Conservation (phyloP, 64 coral and sea anemone species). For the Montipora sp. region DNA sequence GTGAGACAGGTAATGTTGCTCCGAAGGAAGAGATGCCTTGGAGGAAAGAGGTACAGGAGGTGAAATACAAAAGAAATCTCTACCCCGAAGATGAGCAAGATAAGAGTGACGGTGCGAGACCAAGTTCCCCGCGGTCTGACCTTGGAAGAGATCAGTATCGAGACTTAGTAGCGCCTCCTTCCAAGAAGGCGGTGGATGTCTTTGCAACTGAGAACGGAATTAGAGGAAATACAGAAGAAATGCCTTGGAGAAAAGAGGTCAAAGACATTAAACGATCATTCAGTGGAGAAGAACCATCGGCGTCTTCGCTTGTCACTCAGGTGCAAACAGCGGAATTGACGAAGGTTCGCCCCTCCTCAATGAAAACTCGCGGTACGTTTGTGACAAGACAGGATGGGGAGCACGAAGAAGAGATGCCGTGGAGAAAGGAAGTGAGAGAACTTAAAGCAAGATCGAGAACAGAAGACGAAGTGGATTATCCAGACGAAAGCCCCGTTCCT, state of each 20-base stretch:
- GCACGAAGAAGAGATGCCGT: conserved; percentile 34
- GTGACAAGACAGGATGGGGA: conserved; percentile 16
- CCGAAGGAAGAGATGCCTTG: conserved; percentile 31
- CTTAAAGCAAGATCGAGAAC: conserved; percentile 11
- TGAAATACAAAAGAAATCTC: conserved; percentile 3
- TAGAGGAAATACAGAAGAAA: not conserved
- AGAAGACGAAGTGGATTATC: conserved; percentile 21
- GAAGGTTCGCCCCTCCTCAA: conserved; percentile 2
- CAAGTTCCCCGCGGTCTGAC: conserved; percentile 33
- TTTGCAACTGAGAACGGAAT: not conserved
- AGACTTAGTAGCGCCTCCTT: conserved; percentile 19
- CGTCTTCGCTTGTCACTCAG: not conserved
- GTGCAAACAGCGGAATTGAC: not conserved
- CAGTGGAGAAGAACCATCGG: not conserved
- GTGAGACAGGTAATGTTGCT: not conserved
- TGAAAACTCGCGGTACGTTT: conserved; percentile 53
- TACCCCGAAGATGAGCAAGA: conserved; percentile 1
- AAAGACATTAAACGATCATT: conserved; percentile 23
- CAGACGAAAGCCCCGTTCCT: not conserved
- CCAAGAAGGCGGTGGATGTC: conserved; percentile 1
- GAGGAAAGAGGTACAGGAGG: conserved; percentile 33
- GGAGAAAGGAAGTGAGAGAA: conserved; percentile 43
- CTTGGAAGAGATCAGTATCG: conserved; percentile 25
- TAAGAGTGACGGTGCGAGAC: not conserved
- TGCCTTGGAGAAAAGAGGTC: conserved; percentile 29